Evolutionary conservation across 2,113 vertebrate species (phyloP), one percentile per base, ranked within the genome.

Genomic region (Empidonax alnorum): DNA sequence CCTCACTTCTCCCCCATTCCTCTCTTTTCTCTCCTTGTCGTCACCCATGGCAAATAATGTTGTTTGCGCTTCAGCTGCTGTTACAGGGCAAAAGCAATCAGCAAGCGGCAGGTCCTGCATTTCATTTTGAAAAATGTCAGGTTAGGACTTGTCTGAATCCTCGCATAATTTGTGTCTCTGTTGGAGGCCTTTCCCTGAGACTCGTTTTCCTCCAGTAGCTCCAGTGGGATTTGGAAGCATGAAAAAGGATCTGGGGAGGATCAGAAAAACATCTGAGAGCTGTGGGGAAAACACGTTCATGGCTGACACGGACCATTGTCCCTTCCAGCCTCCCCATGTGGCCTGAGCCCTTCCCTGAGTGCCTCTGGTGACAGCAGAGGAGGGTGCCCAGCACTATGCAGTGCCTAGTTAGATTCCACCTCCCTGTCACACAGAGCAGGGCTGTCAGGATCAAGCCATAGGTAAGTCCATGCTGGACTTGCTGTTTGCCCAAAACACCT

Each of bases 231-330:
- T 41, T 67, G n/a, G 24, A n/a, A 65, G 22, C 14, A 16, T 0
- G 3, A 67, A 20, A 2, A 2, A 65, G 27, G 9, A 59, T 41
- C 27, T 71, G 58, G 24, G 31, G 14, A 79, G 22, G 41, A 73
- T 47, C 44, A 79, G 61, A 46, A 52, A 85, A 68, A 14, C 6
- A 42, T 31, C 52, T 1, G 6, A 77, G 35, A 28, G 33, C 21
- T 0, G 1, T 13, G 14, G 47, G 56, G 25, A 19, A 56, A 56
- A 31, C 0, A 0, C 2, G 4, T 14, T 19, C 15, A 1, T 4
- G 42, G 42, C 27, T 87, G 59, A 14, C 46, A 58, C 0, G 0
- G 28, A n/a, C 31, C 56, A 10, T 1, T 13, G 22, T 24, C 80
- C 55, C n/a, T n/a, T 58, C 31, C 68, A 83, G 50, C 21, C 17